Conservation (phyloP, 2,888 invertebrate species). For the Dexiosoma caninum region DNA sequence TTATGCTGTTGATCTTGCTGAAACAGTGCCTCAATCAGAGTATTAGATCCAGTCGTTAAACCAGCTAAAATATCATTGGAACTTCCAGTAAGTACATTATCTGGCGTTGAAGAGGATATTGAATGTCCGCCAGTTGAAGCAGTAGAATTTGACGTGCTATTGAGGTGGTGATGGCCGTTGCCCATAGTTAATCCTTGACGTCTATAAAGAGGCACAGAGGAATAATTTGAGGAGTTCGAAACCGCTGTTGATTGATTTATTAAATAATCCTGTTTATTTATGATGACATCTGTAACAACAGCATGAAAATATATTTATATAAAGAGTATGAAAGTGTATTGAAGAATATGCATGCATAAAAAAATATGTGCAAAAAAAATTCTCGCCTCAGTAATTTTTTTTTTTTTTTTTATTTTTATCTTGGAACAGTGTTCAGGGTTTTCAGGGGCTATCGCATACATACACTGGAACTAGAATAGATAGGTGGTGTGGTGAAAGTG, state of each 20-base stretch:
- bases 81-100: constrained; percentile 68
- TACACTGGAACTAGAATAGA: no score
- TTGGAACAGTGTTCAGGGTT: no score
- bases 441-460: no score
- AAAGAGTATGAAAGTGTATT: not conserved
- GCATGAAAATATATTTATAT: not conserved
- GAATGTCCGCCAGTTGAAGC: constrained; percentile 68
- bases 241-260: constrained; percentile 64
- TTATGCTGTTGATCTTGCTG: constrained; percentile 67
- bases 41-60: constrained; percentile 70
- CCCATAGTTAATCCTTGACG: constrained; percentile 76
- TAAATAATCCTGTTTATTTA: constrained; percentile 67
- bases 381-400: no score
- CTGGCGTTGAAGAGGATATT: constrained; percentile 69
- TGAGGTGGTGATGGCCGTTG: constrained; percentile 67
- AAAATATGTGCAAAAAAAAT: no score
- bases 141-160: constrained; percentile 64
- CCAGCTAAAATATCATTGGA: constrained; percentile 67
- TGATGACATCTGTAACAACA: constrained; percentile 57
- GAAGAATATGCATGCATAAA: no score
- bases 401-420: no score
- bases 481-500: no score
- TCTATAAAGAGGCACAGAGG: constrained; percentile 79
- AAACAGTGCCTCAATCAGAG: constrained; percentile 75
- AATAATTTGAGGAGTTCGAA: constrained; percentile 61